Conservation (phyloP, 2,888 invertebrate genomes). For the Miltochrista miniata region DNA sequence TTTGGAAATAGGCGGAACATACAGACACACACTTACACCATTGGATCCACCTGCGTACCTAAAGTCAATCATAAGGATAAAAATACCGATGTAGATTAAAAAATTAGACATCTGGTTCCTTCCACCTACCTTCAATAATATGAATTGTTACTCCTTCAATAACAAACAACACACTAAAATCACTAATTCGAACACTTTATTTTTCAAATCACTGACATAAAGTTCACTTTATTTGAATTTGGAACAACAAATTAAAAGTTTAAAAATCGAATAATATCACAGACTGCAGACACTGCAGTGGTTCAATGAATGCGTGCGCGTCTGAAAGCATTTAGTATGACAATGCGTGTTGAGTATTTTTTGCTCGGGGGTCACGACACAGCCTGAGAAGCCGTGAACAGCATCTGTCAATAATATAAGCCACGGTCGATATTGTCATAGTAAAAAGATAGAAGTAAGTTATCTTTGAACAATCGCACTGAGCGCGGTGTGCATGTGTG, state of each 20-base stretch:
- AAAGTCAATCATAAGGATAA: too few relatives aligned
- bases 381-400: slow-evolving; percentile 42
- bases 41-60: too few relatives aligned
- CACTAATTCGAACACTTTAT: slow-evolving; percentile 4
- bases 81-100: too few relatives aligned
- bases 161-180: slow-evolving; percentile 2
- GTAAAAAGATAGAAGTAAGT: too few relatives aligned
- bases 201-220: slow-evolving; percentile 12
- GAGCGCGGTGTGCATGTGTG: too few relatives aligned
- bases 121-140: slow-evolving; percentile 4
- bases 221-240: slow-evolving; percentile 13
- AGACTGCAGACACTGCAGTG: not conserved
- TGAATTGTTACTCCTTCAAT: not conserved
- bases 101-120: not conserved
- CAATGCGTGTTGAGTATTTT: slow-evolving; percentile 61
- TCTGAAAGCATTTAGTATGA: slow-evolving; percentile 58
- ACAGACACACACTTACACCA: too few relatives aligned
- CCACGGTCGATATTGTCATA: slow-evolving; percentile 60
- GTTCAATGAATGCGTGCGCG: slow-evolving; percentile 40
- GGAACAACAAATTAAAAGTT: slow-evolving; percentile 11
- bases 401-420: slow-evolving; percentile 71
- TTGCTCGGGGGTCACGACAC: slow-evolving; percentile 57
- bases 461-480: too few relatives aligned
- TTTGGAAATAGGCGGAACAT: too few relatives aligned
- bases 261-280: slow-evolving; percentile 4